These are phyloP conservation scores for Proterorhinus semilunaris DNA, from an alignment of 2,113 vertebrate species.

Conservation along the genomic window DNA sequence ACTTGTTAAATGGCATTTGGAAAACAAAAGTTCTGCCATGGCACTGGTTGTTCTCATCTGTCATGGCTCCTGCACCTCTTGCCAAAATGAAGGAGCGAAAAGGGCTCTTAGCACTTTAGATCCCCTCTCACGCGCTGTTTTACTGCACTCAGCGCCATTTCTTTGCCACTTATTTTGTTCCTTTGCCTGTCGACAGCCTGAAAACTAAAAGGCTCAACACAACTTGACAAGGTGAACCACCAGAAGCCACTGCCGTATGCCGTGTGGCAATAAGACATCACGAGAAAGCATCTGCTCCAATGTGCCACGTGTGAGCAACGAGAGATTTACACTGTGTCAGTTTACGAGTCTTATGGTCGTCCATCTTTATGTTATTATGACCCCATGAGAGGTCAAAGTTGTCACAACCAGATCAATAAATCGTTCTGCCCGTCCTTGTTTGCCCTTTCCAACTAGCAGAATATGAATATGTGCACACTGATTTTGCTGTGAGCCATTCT, in stretches of 20 bases:
- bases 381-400: neutral
- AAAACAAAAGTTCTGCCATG: neutral
- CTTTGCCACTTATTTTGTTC: constrained; percentile 7
- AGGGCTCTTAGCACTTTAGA: neutral
- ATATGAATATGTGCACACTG: too few species aligned
- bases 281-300: neutral
- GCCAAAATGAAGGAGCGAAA: constrained; percentile 1
- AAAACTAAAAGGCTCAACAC: neutral
- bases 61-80: neutral
- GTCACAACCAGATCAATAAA: neutral
- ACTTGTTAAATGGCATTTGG: neutral
- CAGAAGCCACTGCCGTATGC: neutral
- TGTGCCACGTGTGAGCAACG: neutral
- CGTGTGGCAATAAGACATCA: neutral
- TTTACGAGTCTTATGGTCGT: neutral
- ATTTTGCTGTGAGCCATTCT: too few species aligned
- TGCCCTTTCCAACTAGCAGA: neutral
- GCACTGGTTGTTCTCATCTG: neutral
- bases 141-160: constrained; percentile 6
- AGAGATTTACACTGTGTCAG: neutral
- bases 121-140: neutral
- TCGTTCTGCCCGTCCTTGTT: neutral
- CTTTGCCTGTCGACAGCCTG: neutral
- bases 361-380: neutral
- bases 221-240: constrained; percentile 1